These are phyloP conservation scores for Triplophysa dalaica DNA, from an alignment of 2,113 vertebrate species.

Conservation along the genomic window DNA sequence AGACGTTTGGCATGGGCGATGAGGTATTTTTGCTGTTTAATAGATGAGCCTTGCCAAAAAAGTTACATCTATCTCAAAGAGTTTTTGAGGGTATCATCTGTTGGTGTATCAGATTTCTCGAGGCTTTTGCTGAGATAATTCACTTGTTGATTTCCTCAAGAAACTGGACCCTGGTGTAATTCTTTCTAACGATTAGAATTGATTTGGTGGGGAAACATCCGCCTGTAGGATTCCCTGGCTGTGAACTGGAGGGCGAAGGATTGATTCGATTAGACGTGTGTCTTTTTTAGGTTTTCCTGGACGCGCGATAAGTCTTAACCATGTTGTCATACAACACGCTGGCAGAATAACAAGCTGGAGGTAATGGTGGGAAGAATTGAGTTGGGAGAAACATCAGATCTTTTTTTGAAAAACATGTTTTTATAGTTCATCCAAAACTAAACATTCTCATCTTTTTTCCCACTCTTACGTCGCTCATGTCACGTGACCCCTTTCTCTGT, in stretches of 20 bases:
- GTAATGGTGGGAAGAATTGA: neutral
- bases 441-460: too few relatives aligned
- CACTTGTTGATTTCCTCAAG: constrained; percentile 28
- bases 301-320: neutral
- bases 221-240: constrained; percentile 22
- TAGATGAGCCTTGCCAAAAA: constrained; percentile 19
- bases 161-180: constrained; percentile 37
- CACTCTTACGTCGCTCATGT: too few relatives aligned
- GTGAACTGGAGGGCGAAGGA: constrained; percentile 27
- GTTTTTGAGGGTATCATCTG: constrained; percentile 45
- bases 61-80: constrained; percentile 43
- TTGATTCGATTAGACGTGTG: constrained; percentile 16
- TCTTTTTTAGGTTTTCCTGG: constrained; percentile 2
- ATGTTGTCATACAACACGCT: constrained; percentile 3
- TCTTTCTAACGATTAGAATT: constrained; percentile 33
- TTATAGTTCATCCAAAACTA: too few relatives aligned
- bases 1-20: neutral
- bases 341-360: neutral
- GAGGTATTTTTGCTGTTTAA: neutral
- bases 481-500: too few relatives aligned
- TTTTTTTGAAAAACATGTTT: neutral
- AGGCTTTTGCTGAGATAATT: neutral
- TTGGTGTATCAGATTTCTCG: constrained; percentile 14
- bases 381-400: neutral
- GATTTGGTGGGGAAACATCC: constrained; percentile 4